These are phyloP conservation scores for Campoplex nolae DNA, from an alignment of 2,888 invertebrate species.

Conservation along the genomic window DNA sequence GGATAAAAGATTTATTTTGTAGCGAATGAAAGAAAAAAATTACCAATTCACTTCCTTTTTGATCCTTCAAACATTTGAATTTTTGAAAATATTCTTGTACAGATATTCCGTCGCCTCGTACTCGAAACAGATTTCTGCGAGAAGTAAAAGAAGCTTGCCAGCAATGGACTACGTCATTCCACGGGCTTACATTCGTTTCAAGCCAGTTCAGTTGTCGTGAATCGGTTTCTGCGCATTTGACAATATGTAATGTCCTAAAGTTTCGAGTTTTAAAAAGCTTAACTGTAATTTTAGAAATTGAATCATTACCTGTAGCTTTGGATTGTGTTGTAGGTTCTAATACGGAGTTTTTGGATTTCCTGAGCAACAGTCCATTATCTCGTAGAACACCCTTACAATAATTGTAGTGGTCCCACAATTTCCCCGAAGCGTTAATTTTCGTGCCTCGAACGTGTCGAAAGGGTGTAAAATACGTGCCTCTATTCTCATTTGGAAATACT, in stretches of 20 bases:
- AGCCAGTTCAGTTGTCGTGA: background rate
- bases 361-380: constrained; percentile 39
- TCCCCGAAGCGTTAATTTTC: constrained; percentile 15
- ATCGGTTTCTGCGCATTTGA: background rate
- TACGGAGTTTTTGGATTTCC: background rate
- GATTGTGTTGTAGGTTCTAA: background rate
- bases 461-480: background rate
- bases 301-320: background rate
- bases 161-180: background rate
- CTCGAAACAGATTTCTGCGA: background rate
- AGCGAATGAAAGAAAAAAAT: background rate
- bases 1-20: background rate
- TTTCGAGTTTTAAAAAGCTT: background rate
- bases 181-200: background rate
- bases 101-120: background rate
- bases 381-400: constrained; percentile 47
- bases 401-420: constrained; percentile 53
- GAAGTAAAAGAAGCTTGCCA: background rate
- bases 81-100: background rate
- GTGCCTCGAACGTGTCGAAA: background rate
- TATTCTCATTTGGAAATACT: background rate
- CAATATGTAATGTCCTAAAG: background rate
- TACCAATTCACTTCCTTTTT: constrained; percentile 15
- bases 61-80: constrained; percentile 13
- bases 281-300: background rate